Evolutionary conservation across 2,113 vertebrate genomes (phyloP).

Genomic region (Lepisosteus osseus): DNA sequence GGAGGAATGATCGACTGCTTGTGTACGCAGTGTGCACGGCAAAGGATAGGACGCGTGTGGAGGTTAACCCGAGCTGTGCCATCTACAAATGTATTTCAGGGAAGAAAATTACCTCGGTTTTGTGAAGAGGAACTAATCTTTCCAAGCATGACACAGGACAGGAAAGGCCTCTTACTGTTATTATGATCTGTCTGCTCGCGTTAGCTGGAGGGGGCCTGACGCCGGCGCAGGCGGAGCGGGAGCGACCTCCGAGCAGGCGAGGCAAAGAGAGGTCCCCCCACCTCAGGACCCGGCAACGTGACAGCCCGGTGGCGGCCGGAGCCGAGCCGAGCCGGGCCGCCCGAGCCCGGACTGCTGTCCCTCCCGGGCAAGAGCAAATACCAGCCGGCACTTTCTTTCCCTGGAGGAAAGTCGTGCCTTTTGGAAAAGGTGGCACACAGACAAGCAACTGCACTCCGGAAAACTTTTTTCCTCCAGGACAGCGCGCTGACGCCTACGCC

Average conservation of each 20-base stretch:
- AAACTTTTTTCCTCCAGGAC: too few relatives aligned
- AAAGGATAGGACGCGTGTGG: conserved; percentile 55
- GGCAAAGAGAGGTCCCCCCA: background rate
- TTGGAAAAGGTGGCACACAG: too few relatives aligned
- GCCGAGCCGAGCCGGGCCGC: too few relatives aligned
- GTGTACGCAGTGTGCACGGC: conserved; percentile 35
- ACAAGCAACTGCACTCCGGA: too few relatives aligned
- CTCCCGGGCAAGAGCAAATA: too few relatives aligned
- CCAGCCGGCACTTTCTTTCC: too few relatives aligned
- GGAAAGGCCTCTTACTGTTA: conserved; percentile 76
- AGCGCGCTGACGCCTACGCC: too few relatives aligned
- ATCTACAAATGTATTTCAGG: conserved; percentile 71
- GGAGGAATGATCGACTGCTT: background rate
- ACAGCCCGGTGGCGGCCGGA: conserved; percentile 8
- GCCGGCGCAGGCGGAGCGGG: conserved; percentile 56
- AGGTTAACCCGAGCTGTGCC: conserved; percentile 63
- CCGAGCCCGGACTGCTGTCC: too few relatives aligned
- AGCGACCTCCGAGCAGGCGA: conserved; percentile 61
- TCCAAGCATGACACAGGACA: conserved; percentile 75
- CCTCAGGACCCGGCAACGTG: conserved; percentile 4
- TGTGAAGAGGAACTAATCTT: conserved; percentile 77
- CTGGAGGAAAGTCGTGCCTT: too few relatives aligned
- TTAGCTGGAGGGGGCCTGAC: conserved; percentile 69
- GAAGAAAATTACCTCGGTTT: conserved; percentile 73
- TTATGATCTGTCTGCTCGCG: conserved; percentile 75